Evolutionary conservation across 2,113 vertebrate species (phyloP), one percentile per base, ranked within the genome.

Genomic region (Helogale parvula): DNA sequence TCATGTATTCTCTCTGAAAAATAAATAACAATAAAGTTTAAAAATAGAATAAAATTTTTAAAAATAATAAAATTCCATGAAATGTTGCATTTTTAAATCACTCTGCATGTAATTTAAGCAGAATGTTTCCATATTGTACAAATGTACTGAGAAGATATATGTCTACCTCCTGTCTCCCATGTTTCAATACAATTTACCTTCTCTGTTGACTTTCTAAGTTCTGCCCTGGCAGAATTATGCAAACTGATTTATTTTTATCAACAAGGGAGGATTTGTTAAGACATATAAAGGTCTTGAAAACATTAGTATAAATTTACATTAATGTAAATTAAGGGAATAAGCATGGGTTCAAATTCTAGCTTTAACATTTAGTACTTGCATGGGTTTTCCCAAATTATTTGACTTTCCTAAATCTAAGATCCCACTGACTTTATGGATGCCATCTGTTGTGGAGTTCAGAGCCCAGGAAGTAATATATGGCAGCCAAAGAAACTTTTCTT

Each of bases 231-330:
- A 89, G 66, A 54, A 1, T 93, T n/a, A 87, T 68, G 82, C 50
- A 31, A 96, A 72, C 35, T 27, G 57, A 50, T 41, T 91, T 95
- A n/a, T 77, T 74, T 88, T 84, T 82, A 88, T 65, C 29, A 92
- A 33, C 5, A 66, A 77, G 15, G 96, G 8, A 88, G 71, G 47
- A 57, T 35, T 95, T 72, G 14, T 79, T 76, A 10, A 31, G 21
- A 79, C 15, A 50, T 35, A 60, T 11, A 31, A 63, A 27, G 31
- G 6, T 35, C 57, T 50, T 83, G 7, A 85, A 95, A 47, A 5
- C 6, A 41, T 84, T 87, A 33, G 50, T 9, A 47, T 25, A 27
- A 71, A 47, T 3, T 41, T 41, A 33, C 7, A 66, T n/a, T 50
- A 50, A 47, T 41, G 11, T 50, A 60, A 60, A 87, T 84, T 88